Evolutionary conservation across 2,797 vertebrate genomes (phyloP).

Genomic region (Parauchenoglanis ngamensis): DNA sequence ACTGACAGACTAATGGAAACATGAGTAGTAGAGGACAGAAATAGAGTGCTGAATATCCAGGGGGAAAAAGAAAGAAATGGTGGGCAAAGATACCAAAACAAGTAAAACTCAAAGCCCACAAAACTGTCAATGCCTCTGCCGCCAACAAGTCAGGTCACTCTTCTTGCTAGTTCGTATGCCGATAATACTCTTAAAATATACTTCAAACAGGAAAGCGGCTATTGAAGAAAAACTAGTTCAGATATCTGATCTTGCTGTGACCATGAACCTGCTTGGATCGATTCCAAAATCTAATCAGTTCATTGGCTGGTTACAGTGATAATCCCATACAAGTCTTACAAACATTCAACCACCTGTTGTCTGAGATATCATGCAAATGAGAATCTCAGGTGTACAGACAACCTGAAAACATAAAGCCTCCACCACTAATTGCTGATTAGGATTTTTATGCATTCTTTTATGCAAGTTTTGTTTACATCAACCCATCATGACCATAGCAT

Average conservation of each 20-base stretch:
- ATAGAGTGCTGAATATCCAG: not conserved
- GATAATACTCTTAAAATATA: not conserved
- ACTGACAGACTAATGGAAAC: not conserved
- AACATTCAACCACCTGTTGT: not conserved
- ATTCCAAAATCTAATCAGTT: constrained; percentile 10
- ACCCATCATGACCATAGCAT: too few species aligned
- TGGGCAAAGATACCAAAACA: constrained; percentile 7
- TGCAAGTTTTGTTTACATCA: not conserved
- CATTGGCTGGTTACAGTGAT: not conserved
- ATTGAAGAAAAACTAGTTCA: not conserved
- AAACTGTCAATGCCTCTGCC: not conserved
- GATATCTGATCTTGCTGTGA: not conserved
- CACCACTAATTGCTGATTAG: not conserved
- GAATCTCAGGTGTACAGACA: not conserved
- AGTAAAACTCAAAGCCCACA: not conserved
- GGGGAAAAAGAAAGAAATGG: not conserved
- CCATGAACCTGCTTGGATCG: not conserved
- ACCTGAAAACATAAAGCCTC: not conserved
- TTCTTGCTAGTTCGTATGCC: not conserved
- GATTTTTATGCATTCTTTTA: not conserved
- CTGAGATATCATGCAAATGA: not conserved
- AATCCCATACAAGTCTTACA: not conserved
- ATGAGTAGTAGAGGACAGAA: not conserved
- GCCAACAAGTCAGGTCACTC: not conserved
- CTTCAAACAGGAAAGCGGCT: not conserved